These are phyloP conservation scores for Hirundichthys speculiger DNA, from an alignment of 2,113 vertebrate genomes.

Conservation along the genomic window DNA sequence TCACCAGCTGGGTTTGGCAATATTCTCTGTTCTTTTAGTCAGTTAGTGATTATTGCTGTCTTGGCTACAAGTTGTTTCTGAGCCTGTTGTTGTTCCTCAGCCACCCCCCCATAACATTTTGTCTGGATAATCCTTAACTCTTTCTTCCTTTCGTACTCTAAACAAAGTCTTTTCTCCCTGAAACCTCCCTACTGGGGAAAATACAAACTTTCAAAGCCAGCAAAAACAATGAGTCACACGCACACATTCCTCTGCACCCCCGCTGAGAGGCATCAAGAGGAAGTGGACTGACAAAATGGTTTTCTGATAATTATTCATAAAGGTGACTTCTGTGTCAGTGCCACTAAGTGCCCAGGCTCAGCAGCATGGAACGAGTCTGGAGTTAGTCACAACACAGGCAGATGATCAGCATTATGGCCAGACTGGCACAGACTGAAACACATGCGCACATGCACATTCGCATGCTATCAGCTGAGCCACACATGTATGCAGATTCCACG, in stretches of 20 bases:
- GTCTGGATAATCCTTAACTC: slow-evolving; percentile 57
- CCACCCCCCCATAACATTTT: slow-evolving; percentile 13
- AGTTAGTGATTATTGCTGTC: slow-evolving; percentile 60
- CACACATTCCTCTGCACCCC: slow-evolving; percentile 49
- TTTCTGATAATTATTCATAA: slow-evolving; percentile 74
- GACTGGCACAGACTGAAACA: slow-evolving; percentile 45
- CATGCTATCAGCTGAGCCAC: slow-evolving; percentile 17
- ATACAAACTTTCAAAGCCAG: slow-evolving; percentile 67
- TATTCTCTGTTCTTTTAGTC: slow-evolving; percentile 53
- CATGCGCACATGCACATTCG: not conserved
- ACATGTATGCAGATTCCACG: slow-evolving; percentile 49
- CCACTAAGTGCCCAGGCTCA: slow-evolving; percentile 49
- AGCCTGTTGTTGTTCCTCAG: slow-evolving; percentile 27
- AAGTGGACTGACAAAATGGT: slow-evolving; percentile 60
- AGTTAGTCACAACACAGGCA: slow-evolving; percentile 62
- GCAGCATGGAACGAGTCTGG: slow-evolving; percentile 43
- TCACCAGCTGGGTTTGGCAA: slow-evolving; percentile 29
- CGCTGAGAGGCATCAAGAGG: slow-evolving; percentile 59
- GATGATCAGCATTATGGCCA: slow-evolving; percentile 64
- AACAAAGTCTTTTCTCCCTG: slow-evolving; percentile 56
- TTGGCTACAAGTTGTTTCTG: slow-evolving; percentile 39
- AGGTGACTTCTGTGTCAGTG: slow-evolving; percentile 63
- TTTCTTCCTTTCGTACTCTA: slow-evolving; percentile 56
- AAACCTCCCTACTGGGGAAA: slow-evolving; percentile 49
- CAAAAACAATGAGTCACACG: slow-evolving; percentile 70